Evolutionary conservation across 2,888 invertebrate genomes (phyloP), one percentile per base, ranked within the genome.

Genomic region (Notodonta dromedarius): DNA sequence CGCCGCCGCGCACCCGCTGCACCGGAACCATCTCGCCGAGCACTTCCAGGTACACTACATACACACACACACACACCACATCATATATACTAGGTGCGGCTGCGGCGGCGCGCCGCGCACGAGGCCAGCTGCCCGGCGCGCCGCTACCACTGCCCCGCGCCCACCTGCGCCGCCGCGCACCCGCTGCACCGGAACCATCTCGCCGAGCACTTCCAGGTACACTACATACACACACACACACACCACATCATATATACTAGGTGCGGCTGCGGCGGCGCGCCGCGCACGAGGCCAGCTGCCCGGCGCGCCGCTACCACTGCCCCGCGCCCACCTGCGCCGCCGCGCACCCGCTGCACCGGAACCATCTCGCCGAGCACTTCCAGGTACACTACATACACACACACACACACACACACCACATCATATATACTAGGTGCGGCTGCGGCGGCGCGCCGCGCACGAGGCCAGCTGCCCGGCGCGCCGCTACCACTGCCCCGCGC

Each of bases 131-230:
- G 24, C 24, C 24, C 24, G 24, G 24, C 24, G 24, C 84, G 88
- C 57, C 82, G 80, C 59, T 90, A 86, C 72, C 89, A 89, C 14
- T 90, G 90, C 75, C 85, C 76, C 86, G 58, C 74, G 79, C 24
- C 78, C 80, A 48, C 87, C 87, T 68, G 74, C 69, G 35, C 66
- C 39, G 39, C 39, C 76, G 60, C 90, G 89, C 71, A 89, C 82
- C 40, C 83, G 78, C 72, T 89, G 89, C 74, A 70, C 73, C 44
- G 78, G 77, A 71, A n/a, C 35, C 65, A 76, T 42, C 72, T 72
- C 40, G 14, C 53, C 39, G 67, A 68, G 7, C 80, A 80, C 63
- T 68, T 72, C 40, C 75, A 74, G 73, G 77, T 72, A 60, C 42
- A 24, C 24, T 24, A 24, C 24, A 24, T 24, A 24, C 24, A 24